Base-by-base conservation (phyloP, 2,888 invertebrate genomes). In the Athripsodes cinereus region DNA sequence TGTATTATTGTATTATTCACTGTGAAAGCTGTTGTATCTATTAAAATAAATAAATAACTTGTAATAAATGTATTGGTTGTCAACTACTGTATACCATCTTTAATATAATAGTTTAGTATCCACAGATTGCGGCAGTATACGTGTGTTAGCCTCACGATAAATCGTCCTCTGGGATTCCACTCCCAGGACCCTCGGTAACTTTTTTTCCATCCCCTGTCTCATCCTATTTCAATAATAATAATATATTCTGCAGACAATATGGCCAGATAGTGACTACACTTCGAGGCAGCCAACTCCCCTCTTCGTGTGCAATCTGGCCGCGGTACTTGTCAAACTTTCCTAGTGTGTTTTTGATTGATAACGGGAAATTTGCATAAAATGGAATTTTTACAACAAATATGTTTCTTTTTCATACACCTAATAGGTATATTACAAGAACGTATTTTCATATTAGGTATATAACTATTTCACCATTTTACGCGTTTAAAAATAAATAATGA, bases 161-260 rank as follows among this genome's bases (percentile, higher is more conserved):
- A 62, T 55, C 52, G 55, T 55, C 64, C 64, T 51, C 63, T 35
- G 63, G 61, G 55, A 63, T 62, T 64, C 62, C 61, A 61, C 54
- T 48, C 56, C 53, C 58, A 62, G 58, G 55, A 50, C 54, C 55
- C 64, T 48, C 22, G 10, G 18, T 40, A 22, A 22, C 48, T 48
- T 48, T 31, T 54, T 48, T 48, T 55, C 16, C 22, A 26, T 31
- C 44, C n/a, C 44, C 22, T 31, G 20, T 44, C 22, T n/a, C 31
- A 10, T 47, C 54, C 35, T 34, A 50, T 16, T 22, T 21, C 44
- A 44, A 6, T 21, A 51, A 56, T 46, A 21, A 44, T 56, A 56
- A 56, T 56, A 26, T 52, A 56, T 56, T 56, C 56, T 16, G 22
- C 44, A 44, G 26, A 56, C 56, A 56, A 56, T 56, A 56, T 56